phyloP scores from a whole-genome alignment of 2,797 vertebrate species.

The Spatula clypeata region DNA sequence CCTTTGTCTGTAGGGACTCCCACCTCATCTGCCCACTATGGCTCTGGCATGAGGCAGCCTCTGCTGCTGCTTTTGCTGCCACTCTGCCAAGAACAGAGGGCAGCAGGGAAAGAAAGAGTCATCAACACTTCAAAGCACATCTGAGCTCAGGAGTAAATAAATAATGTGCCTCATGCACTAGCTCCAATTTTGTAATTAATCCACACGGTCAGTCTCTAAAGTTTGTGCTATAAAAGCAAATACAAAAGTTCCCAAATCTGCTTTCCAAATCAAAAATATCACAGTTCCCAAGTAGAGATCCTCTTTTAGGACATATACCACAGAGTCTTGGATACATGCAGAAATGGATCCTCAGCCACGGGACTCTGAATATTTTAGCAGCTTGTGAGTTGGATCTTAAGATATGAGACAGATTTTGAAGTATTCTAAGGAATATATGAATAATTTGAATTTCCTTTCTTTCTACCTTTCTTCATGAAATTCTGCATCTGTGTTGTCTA shows the following conservation, averaged over 20 bases:
- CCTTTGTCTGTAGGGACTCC: not conserved
- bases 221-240: not conserved
- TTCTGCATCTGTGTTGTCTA: not conserved
- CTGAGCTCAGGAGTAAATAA: not conserved
- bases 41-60: not conserved
- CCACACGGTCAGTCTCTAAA: not conserved
- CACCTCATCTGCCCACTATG: not conserved
- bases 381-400: not conserved
- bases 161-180: not conserved
- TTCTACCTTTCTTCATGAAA: constrained; percentile 13
- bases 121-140: not conserved
- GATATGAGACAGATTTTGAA: not conserved
- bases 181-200: not conserved
- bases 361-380: constrained; percentile 29
- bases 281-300: not conserved
- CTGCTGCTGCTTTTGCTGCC: not conserved
- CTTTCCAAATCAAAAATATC: not conserved
- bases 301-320: not conserved
- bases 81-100: not conserved
- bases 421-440: not conserved
- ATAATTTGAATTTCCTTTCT: constrained; percentile 1
- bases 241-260: not conserved
- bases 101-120: not conserved
- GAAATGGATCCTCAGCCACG: not conserved
- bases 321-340: not conserved